These are phyloP conservation scores for Oncorhynchus keta DNA, from an alignment of 2,113 vertebrate species.

Conservation along the genomic window DNA sequence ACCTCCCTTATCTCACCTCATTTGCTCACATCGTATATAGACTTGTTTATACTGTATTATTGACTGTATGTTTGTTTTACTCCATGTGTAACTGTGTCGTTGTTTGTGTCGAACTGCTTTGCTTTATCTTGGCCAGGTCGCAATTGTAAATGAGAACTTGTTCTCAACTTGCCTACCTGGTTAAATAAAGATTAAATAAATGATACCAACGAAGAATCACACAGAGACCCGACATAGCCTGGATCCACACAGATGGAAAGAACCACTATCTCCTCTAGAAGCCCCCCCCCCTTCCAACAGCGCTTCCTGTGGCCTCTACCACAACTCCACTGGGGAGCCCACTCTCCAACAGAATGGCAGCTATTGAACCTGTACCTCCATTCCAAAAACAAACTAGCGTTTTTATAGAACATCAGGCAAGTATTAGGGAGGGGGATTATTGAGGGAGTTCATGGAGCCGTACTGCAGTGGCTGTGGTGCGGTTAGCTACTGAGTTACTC, in stretches of 20 bases:
- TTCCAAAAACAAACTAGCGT: slow-evolving; percentile 59
- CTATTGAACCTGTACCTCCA: slow-evolving; percentile 64
- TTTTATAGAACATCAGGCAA: slow-evolving; percentile 59
- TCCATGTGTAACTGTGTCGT: too few relatives aligned
- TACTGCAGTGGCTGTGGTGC: slow-evolving; percentile 43
- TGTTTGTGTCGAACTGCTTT: too few relatives aligned
- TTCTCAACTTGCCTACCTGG: too few relatives aligned
- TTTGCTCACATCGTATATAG: too few relatives aligned
- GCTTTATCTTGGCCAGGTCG: too few relatives aligned
- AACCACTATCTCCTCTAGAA: not conserved
- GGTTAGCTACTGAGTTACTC: slow-evolving; percentile 36
- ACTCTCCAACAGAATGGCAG: slow-evolving; percentile 49
- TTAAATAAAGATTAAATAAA: too few relatives aligned
- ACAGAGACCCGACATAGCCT: not conserved
- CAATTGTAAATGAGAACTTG: too few relatives aligned
- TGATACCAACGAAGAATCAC: slow-evolving; percentile 30
- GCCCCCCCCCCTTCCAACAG: not conserved
- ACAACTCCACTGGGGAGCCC: not conserved
- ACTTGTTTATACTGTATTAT: too few relatives aligned
- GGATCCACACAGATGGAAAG: not conserved
- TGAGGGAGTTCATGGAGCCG: slow-evolving; percentile 49
- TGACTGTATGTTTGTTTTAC: too few relatives aligned
- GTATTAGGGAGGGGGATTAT: slow-evolving; percentile 53
- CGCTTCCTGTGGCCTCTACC: not conserved
- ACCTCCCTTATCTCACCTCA: too few relatives aligned